These are phyloP conservation scores for Zeugodacus cucurbitae DNA, from an alignment of 1,140 invertebrate genomes.

Conservation along the genomic window DNA sequence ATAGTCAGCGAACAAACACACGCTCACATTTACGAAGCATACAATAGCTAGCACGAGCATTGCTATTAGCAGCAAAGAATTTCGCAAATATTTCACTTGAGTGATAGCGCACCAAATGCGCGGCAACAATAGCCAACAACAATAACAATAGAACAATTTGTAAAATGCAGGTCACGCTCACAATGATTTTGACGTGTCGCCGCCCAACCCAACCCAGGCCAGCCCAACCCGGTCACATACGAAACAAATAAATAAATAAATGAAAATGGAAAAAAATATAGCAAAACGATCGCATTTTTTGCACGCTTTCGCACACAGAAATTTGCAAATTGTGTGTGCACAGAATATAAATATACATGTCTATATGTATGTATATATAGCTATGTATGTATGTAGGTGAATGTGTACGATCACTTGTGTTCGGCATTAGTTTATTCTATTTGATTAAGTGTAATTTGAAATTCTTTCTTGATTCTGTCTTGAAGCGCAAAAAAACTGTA, in stretches of 20 bases:
- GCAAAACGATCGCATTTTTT: background rate
- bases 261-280: background rate
- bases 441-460: background rate
- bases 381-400: background rate
- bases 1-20: too few species aligned
- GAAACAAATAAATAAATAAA: background rate
- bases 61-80: background rate
- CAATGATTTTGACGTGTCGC: background rate
- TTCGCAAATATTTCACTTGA: background rate
- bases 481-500: background rate
- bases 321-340: background rate
- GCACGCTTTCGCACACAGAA: background rate
- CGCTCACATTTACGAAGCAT: too few species aligned
- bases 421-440: background rate
- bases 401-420: background rate
- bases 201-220: background rate
- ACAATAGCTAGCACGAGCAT: too few species aligned
- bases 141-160: background rate
- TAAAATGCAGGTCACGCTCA: conserved; percentile 11
- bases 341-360: background rate
- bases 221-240: background rate
- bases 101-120: background rate
- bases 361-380: background rate
- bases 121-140: background rate
- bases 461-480: background rate